Evolutionary conservation across 2,113 vertebrate species (phyloP).

Genomic region (Campylorhamphus procurvoides): DNA sequence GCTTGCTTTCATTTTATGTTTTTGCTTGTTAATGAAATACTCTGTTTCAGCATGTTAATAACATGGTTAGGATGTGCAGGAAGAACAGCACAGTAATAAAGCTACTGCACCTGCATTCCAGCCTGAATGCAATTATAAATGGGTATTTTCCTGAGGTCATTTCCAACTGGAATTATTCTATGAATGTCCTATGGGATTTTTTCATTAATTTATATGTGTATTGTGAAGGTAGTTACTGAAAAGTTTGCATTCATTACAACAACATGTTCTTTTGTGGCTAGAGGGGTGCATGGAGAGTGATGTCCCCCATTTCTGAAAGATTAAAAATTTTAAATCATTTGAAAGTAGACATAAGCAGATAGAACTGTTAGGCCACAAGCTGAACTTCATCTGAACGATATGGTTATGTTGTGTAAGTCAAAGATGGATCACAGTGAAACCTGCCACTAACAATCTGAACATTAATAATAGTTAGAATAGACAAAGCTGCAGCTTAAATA

Average conservation of each 20-base stretch:
- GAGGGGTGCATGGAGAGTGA: neutral
- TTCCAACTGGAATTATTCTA: neutral
- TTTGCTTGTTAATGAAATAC: neutral
- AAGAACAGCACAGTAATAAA: neutral
- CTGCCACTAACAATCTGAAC: neutral
- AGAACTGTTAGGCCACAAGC: neutral
- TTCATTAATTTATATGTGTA: neutral
- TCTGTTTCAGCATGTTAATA: neutral
- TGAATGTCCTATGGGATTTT: neutral
- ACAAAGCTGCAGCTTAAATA: neutral
- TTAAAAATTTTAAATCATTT: neutral
- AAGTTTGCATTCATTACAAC: neutral
- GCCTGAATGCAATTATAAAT: neutral
- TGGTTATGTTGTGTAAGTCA: neutral
- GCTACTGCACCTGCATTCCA: neutral
- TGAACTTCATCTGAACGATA: neutral
- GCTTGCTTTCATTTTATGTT: neutral
- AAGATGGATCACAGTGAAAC: neutral
- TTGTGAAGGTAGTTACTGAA: neutral
- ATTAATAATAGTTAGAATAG: neutral
- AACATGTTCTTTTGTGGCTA: neutral
- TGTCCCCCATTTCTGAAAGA: neutral
- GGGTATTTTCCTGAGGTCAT: neutral
- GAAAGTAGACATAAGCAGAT: neutral
- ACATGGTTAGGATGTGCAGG: neutral